Evolutionary conservation across 2,888 invertebrate genomes (phyloP), one percentile per base, ranked within the genome.

Genomic region (Drosophila nr. fundita): DNA sequence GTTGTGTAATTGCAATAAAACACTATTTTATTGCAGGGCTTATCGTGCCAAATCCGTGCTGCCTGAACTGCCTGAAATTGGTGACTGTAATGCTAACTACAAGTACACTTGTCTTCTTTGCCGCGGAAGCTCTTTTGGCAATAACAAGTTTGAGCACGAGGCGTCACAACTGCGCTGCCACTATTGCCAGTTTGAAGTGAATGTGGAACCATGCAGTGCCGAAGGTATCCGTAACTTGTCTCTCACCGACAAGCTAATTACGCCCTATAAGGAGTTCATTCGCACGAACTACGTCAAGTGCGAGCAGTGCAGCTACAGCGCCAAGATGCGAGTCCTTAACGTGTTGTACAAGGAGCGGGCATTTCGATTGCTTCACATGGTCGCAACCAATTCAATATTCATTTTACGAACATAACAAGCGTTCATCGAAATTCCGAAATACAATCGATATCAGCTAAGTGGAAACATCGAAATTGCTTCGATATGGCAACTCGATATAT

Each of bases 121-220:
- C 15, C 73, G 58, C 0, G 63, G 60, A 18, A 63, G 68, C 6
- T 83, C 85, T 5, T 71, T 61, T 69, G 85, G 88, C 42, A 50
- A 63, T 11, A 58, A 64, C 3, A 60, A 62, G 13, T 85, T 88
- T 10, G 59, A 64, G 15, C 38, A 63, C 4, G 67, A 61, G 27
- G 29, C 29, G 45, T 52, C 57, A 0, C 59, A 65, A 15, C 36
- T 85, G 49, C 85, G 86, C 7, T 85, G 85, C 18, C 57, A 82
- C 54, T 82, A 88, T 49, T 85, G 85, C 13, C 85, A 88, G 32
- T 85, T 88, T 27, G 86, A 88, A 62, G 70, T 85, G 38, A 54
- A 30, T 34, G 88, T 86, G 21, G 86, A 83, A 57, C 49, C 49
- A 0, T 70, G 38, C 38, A 54, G 32, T 21, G 7, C 7, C 7